Conservation (phyloP, 2,888 invertebrate species). For the Limnephilus auricula region DNA sequence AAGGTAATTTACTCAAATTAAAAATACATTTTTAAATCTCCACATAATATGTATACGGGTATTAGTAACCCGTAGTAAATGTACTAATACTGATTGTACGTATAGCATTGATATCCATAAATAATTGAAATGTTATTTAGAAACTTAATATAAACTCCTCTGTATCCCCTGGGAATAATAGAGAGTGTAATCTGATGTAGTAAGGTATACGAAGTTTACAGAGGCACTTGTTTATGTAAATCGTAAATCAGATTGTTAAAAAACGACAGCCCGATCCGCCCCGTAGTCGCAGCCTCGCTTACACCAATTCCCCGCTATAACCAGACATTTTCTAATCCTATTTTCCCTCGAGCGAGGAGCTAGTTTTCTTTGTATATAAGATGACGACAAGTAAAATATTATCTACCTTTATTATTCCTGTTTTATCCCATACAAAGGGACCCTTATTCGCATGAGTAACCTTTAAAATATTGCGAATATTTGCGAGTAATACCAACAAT, state of each 20-base stretch:
- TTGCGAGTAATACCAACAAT: conserved; percentile 5
- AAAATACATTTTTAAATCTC: no score
- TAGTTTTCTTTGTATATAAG: conserved; percentile 39
- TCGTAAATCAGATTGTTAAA: background rate
- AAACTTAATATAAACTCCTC: background rate
- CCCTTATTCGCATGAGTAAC: conserved; percentile 40
- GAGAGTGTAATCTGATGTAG: background rate
- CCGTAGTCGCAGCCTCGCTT: background rate
- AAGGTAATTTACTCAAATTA: no score
- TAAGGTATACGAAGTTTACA: background rate
- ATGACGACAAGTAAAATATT: conserved; percentile 23
- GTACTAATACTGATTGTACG: background rate
- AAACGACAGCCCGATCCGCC: background rate
- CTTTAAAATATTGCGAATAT: conserved; percentile 21
- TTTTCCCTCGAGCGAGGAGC: conserved; percentile 14
- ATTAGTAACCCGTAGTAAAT: no score
- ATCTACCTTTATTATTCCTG: conserved; percentile 45
- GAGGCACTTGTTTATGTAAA: background rate
- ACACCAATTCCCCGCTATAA: conserved; percentile 20
- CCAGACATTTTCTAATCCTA: conserved; percentile 31
- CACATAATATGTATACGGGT: no score
- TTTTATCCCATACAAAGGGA: conserved; percentile 38
- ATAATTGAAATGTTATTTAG: background rate
- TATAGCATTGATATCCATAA: background rate
- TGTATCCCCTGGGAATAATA: background rate